Percentiles rank a stretch among this genome's conserved stretches.
Conservation (phyloP, 2,888 invertebrate genomes). For the Cotesia congregata region DNA sequence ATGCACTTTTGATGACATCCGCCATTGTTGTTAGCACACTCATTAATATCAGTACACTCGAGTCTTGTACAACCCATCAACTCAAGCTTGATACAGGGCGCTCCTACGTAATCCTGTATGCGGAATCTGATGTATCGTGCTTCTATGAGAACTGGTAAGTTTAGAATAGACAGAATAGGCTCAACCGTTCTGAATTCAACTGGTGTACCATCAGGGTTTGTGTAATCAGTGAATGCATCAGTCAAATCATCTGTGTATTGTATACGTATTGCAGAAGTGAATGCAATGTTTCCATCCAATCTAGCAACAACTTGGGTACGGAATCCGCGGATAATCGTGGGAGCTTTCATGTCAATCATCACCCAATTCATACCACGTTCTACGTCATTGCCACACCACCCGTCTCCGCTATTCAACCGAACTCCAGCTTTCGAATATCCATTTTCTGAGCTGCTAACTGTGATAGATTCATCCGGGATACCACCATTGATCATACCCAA, state of each 20-base stretch:
- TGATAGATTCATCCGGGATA: constrained; percentile 90
- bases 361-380: constrained; percentile 93
- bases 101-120: constrained; percentile 86
- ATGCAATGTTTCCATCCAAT: constrained; percentile 86
- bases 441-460: constrained; percentile 85
- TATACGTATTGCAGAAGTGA: constrained; percentile 90
- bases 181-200: constrained; percentile 93
- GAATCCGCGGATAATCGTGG: constrained; percentile 90
- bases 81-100: constrained; percentile 91
- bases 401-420: constrained; percentile 84
- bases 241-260: constrained; percentile 89
- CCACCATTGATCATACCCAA: constrained; percentile 90
- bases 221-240: constrained; percentile 90
- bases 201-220: constrained; percentile 92
- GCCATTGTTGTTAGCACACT: constrained; percentile 88
- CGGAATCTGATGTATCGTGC: constrained; percentile 89
- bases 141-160: constrained; percentile 91
- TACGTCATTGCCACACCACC: constrained; percentile 91
- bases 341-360: constrained; percentile 87
- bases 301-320: constrained; percentile 90
- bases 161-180: constrained; percentile 90
- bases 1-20: constrained; percentile 95
- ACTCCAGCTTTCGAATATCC: constrained; percentile 88
- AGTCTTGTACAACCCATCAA: constrained; percentile 93
- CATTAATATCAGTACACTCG: constrained; percentile 91